These are phyloP conservation scores for Pelodytes ibericus DNA, from an alignment of 2,797 vertebrate species.

Conservation along the genomic window DNA sequence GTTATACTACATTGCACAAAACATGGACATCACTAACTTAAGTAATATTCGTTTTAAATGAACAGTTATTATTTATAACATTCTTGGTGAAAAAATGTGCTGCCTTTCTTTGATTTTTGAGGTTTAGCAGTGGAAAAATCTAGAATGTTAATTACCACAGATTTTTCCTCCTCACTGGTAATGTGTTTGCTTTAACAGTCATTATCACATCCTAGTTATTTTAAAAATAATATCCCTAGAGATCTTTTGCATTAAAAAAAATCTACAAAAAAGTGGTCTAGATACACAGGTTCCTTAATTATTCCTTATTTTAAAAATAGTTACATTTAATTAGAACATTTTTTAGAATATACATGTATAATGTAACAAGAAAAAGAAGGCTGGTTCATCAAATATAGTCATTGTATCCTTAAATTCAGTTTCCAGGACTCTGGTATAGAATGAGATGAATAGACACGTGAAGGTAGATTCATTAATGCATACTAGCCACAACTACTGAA, in stretches of 20 bases:
- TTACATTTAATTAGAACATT: too few relatives aligned
- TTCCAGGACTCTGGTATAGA: background rate
- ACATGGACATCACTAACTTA: background rate
- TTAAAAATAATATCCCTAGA: conserved; percentile 28
- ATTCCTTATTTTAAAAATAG: conserved; percentile 37
- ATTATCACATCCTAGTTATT: conserved; percentile 39
- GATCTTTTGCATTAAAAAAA: conserved; percentile 24
- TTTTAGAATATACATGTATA: too few relatives aligned
- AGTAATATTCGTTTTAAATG: conserved; percentile 9
- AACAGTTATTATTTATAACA: conserved; percentile 5
- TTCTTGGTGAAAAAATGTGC: conserved; percentile 20
- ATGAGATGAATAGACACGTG: background rate
- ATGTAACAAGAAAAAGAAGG: too few relatives aligned
- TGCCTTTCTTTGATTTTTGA: conserved; percentile 18
- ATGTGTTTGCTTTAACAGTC: conserved; percentile 51
- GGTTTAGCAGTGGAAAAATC: conserved; percentile 40
- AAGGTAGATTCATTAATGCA: conserved; percentile 14
- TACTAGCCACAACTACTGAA: background rate
- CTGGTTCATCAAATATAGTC: too few relatives aligned
- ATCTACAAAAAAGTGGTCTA: conserved; percentile 15
- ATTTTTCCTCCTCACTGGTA: conserved; percentile 41
- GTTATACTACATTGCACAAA: too few relatives aligned
- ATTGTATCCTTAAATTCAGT: too few relatives aligned
- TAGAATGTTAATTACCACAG: conserved; percentile 42
- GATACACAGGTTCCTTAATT: conserved; percentile 17